A percentile compares a stretch with the other conserved stretches of the same genome.
These are phyloP conservation scores for Trachelus troglodyta DNA, from an alignment of 2,888 invertebrate genomes.

Conservation along the genomic window DNA sequence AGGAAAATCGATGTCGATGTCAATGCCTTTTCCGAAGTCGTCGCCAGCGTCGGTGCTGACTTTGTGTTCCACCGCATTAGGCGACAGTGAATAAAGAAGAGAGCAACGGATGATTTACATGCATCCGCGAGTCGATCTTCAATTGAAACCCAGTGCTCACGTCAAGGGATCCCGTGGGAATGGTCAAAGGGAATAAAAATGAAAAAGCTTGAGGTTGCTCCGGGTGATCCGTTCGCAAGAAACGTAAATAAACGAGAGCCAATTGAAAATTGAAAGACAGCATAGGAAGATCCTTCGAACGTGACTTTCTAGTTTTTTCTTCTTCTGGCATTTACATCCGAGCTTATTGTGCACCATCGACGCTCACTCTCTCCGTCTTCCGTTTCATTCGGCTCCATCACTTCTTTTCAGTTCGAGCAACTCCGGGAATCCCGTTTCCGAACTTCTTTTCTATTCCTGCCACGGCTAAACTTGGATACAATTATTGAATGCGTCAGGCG, in stretches of 20 bases:
- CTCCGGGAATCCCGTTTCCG: not conserved
- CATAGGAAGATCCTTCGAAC: not conserved
- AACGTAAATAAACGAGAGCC: not conserved
- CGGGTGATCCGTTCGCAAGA: not conserved
- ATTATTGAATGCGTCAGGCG: not conserved
- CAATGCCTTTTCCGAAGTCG: slow-evolving; percentile 27
- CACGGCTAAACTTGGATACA: not conserved
- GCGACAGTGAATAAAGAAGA: not conserved
- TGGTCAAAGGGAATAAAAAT: not conserved
- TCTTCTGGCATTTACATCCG: not conserved
- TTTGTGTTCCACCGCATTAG: not conserved
- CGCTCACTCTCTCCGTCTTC: not conserved
- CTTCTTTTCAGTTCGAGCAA: not conserved
- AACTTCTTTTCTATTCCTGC: not conserved
- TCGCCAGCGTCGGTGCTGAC: not conserved
- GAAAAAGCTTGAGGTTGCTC: not conserved
- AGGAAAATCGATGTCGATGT: slow-evolving; percentile 71
- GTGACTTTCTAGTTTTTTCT: not conserved
- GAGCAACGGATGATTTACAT: not conserved
- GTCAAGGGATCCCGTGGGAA: not conserved
- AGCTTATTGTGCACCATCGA: not conserved
- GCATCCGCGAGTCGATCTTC: not conserved
- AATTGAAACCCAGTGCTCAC: not conserved
- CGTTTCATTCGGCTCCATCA: not conserved
- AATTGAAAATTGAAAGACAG: not conserved